Evolutionary conservation across 1,140 invertebrate species (phyloP).

Genomic region (Sinella curviseta): DNA sequence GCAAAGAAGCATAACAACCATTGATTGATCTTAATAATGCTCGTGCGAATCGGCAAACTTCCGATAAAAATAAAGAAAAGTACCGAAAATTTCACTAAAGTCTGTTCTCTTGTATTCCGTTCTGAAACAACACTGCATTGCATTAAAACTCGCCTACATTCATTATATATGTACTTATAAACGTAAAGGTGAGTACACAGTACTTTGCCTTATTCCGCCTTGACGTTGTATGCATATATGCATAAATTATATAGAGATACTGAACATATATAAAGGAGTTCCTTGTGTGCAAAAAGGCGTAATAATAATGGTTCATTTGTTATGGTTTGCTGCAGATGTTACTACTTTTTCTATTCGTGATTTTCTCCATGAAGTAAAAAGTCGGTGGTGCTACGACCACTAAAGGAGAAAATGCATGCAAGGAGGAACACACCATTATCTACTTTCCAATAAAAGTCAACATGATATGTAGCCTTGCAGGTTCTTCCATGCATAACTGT

Average conservation of each 20-base stretch:
- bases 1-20: slow-evolving; percentile 4
- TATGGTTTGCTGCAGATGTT: slow-evolving; percentile 4
- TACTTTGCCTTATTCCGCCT: not conserved
- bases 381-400: not conserved
- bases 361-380: not conserved
- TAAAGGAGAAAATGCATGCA: not conserved
- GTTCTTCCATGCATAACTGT: not conserved
- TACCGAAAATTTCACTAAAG: not conserved
- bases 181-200: not conserved
- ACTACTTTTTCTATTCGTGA: not conserved
- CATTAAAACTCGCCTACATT: not conserved
- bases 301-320: not conserved
- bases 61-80: slow-evolving; percentile 7
- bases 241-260: not conserved
- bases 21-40: slow-evolving; percentile 27
- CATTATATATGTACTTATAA: not conserved
- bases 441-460: slow-evolving; percentile 5
- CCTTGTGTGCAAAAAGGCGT: not conserved
- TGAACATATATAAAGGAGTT: not conserved
- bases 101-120: not conserved
- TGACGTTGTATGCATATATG: not conserved
- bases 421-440: not conserved
- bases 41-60: slow-evolving; percentile 9
- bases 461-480: not conserved
- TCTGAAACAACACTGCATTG: slow-evolving; percentile 1